Evolutionary conservation across 2,797 vertebrate genomes (phyloP), one percentile per base, ranked within the genome.

Genomic region (Danio tinwini): DNA sequence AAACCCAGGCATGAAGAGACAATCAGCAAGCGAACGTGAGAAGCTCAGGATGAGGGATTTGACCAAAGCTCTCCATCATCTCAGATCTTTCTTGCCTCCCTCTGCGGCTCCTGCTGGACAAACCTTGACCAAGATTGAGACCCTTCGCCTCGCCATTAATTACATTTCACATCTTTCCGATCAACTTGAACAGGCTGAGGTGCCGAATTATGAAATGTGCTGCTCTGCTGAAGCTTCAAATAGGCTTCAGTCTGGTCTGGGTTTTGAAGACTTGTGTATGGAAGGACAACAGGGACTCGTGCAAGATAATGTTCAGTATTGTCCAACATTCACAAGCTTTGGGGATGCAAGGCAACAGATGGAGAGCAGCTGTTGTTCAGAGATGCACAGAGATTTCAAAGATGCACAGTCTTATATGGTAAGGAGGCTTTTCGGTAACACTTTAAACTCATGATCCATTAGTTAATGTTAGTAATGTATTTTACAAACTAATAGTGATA

Each of bases 21-120:
- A 89, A 75, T 93, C 90, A 68, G 91, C 94, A 80, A 92, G 94
- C 82, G 88, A 94, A 86, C 88, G 93, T 19, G 94, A 94, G 91
- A 94, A 95, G 85, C 86, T 94, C 44, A 87, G 93, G 67, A 93
- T 94, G 93, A 89, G 92, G 80, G 90, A 87, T 19, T 88, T 92
- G n/a, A 91, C 92, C 82, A 91, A 91, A 65, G 93, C 93, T 0
- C 90, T 94, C 14, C 90, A 88, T 4, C 89, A 91, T 70, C 89
- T 94, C 76, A 86, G 91, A 82, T 88, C 86, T 81, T 93, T 89
- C 58, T 85, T 94, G 74, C 93, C 93, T 17, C 81, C 91, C 0
- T 91, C 91, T 0, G 70, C 90, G 67, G 93, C 84, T 5, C 91
- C 92, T 0, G 78, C 84, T 0, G 92, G 90, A 39, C 91, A 91